Evolutionary conservation across 35 echinoderm and acorn worm species (phyloP).

Genomic region (Chiridota heheva): DNA sequence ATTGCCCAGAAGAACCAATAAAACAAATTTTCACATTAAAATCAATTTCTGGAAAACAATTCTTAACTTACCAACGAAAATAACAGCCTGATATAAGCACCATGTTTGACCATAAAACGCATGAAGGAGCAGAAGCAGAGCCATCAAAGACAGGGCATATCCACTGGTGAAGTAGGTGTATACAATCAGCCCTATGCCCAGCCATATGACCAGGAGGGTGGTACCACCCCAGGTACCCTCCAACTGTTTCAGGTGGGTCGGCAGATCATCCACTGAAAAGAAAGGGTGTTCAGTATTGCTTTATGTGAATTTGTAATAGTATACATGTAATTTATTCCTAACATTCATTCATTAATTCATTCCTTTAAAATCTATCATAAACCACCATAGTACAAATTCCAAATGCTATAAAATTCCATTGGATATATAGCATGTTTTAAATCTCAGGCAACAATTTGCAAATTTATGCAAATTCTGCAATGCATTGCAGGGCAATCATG

Average conservation of each 20-base stretch:
- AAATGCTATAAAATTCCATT: neutral
- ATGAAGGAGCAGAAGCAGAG: constrained; percentile 26
- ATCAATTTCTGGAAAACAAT: neutral
- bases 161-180: constrained; percentile 16
- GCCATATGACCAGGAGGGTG: constrained; percentile 33
- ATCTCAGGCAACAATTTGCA: too few species aligned
- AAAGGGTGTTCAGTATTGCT: neutral
- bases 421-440: too few species aligned
- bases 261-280: constrained; percentile 46
- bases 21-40: neutral
- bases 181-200: constrained; percentile 42
- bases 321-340: neutral
- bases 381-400: neutral
- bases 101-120: constrained; percentile 50
- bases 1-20: neutral
- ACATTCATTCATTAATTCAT: neutral
- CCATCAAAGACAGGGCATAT: constrained; percentile 39
- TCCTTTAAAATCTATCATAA: neutral
- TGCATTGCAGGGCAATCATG: too few species aligned
- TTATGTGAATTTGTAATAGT: neutral
- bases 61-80: constrained; percentile 47
- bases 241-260: constrained; percentile 3
- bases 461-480: too few species aligned
- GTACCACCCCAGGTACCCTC: constrained; percentile 6
- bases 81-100: constrained; percentile 44